A percentile compares a stretch with the other conserved stretches of the same genome.
These are phyloP conservation scores for Campoplex nolae DNA, from an alignment of 2,888 invertebrate species.

Conservation along the genomic window DNA sequence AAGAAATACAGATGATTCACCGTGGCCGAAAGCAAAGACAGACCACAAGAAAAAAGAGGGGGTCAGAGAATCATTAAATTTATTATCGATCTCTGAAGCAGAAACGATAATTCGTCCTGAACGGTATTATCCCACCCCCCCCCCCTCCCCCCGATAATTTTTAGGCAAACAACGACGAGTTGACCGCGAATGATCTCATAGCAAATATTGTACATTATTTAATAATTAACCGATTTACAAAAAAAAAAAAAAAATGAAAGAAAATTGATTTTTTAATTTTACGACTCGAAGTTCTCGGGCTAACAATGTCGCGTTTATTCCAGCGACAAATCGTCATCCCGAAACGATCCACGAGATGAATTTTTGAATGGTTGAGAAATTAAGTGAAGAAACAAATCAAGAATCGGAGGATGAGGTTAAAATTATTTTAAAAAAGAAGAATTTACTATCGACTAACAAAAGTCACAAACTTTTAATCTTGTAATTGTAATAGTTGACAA, in stretches of 20 bases:
- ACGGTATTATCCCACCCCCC: neutral
- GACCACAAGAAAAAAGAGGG: neutral
- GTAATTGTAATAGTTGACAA: conserved; percentile 47
- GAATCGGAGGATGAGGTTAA: neutral
- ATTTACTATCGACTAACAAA: conserved; percentile 11
- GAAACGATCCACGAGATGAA: neutral
- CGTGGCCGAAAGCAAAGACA: neutral
- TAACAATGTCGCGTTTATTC: conserved; percentile 28
- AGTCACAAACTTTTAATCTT: conserved; percentile 52
- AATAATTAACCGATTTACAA: conserved; percentile 27
- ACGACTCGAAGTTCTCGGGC: conserved; percentile 9
- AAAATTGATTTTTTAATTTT: neutral
- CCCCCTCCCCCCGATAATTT: neutral
- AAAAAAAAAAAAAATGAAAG: conserved; percentile 9
- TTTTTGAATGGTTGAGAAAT: conserved; percentile 15
- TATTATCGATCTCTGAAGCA: conserved; percentile 11
- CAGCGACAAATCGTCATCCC: conserved; percentile 7
- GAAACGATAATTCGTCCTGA: conserved; percentile 37
- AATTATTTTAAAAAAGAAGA: conserved; percentile 2
- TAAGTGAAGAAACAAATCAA: conserved; percentile 4
- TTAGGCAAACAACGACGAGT: conserved; percentile 35
- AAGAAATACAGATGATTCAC: neutral
- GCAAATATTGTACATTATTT: conserved; percentile 56
- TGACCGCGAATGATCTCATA: conserved; percentile 63
- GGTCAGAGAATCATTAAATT: neutral